Base-by-base conservation (phyloP, 2,797 vertebrate species). In the Rallus crepitans region DNA sequence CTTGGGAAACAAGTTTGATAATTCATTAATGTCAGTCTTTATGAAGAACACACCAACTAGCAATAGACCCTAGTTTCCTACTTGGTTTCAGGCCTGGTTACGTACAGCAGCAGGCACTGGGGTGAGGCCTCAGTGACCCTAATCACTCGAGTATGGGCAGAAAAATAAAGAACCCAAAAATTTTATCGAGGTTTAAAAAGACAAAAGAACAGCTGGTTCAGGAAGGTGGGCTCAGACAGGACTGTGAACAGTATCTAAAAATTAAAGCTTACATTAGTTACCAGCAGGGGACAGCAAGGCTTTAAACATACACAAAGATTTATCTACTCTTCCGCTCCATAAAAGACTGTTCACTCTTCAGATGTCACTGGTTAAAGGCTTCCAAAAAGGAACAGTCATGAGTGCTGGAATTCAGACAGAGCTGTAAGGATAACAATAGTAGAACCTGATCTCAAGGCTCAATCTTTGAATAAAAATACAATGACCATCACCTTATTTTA, bases 261-360 rank as follows among this genome's bases (percentile, higher is more conserved):
- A 3, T 5, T 11, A 1, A 16, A 23, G 18, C 18, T 85, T 92
- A 40, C 15, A 5, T 28, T 28, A 73, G 23, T 48, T 50, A 42
- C 93, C 95, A 95, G 94, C 77, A 96, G 94, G 84, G 93, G 95
- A 83, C 93, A 91, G 91, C 79, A 94, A 69, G 79, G n/a, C 12
- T 81, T 92, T 87, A 45, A 13, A 25, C 14, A 42, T 12, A 39
- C 8, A 48, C 8, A 48, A 9, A 65, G 12, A 23, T 37, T 47
- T 27, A 39, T 25, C 39, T 55, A 15, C n/a, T 66, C 18, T 47
- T 37, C 45, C 73, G 15, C 31, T 77, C 20, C 59, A 9, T 48
- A 28, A 21, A 55, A 53, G 18, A 2, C 19, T 47, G 23, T 19
- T 40, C 15, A 16, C 12, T 12, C 45, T 61, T 73, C 5, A 79